These are phyloP conservation scores for Mya arenaria DNA, from an alignment of 1,140 invertebrate species.

Conservation along the genomic window DNA sequence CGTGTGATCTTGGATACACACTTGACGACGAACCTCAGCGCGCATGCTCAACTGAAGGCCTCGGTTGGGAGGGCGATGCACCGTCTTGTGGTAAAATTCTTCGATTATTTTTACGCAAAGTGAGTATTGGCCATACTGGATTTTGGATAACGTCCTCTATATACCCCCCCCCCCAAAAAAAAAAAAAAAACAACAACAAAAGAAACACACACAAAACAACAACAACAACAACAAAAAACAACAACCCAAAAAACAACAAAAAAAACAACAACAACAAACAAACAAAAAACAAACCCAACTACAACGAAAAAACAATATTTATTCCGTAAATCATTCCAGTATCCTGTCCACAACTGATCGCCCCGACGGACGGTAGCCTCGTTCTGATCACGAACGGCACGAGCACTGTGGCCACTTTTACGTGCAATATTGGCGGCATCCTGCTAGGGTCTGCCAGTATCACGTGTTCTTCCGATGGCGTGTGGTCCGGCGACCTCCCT, in stretches of 20 bases:
- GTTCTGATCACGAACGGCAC: neutral
- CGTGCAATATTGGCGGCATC: conserved; percentile 1
- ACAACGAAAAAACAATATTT: no score
- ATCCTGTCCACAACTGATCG: neutral
- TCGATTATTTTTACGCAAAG: no score
- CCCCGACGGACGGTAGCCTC: neutral
- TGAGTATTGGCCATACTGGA: no score
- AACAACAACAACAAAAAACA: no score
- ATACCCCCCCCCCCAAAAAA: no score
- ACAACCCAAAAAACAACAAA: no score
- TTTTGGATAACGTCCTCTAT: no score
- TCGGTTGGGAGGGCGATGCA: conserved; percentile 23
- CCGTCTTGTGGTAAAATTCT: conserved; percentile 21
- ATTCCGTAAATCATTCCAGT: neutral
- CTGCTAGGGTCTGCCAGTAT: neutral
- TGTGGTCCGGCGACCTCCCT: neutral
- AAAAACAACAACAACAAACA: no score
- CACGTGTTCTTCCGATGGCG: neutral
- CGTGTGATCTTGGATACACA: conserved; percentile 18
- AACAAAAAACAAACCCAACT: no score
- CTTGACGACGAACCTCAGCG: conserved; percentile 1
- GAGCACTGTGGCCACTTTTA: neutral
- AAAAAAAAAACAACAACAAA: no score
- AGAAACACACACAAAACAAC: no score
- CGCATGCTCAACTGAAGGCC: conserved; percentile 15